Conservation (phyloP, 2,888 invertebrate genomes). For the Oligia latruncula region DNA sequence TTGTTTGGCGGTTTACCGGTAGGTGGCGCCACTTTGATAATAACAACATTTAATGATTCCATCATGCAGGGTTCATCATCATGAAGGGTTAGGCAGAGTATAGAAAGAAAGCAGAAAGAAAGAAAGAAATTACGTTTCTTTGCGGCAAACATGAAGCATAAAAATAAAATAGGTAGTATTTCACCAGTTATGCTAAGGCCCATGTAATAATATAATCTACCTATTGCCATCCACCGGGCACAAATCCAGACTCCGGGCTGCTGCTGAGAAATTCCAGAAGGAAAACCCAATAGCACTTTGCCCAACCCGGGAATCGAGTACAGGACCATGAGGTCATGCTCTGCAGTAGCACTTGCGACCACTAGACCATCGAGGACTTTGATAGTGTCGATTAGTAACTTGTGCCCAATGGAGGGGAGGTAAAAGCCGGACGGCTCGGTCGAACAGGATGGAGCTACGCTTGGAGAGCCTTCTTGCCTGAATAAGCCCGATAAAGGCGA, state of each 20-base stretch:
- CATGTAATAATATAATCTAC: neutral
- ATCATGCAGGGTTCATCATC: neutral
- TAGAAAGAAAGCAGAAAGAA: no score
- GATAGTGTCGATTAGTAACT: neutral
- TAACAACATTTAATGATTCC: neutral
- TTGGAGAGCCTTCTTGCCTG: neutral
- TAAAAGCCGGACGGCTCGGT: neutral
- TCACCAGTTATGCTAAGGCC: neutral
- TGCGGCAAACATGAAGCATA: no score
- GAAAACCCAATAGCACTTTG: neutral
- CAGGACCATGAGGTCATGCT: no score
- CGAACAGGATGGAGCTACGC: neutral
- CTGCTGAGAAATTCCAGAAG: neutral
- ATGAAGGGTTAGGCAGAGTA: neutral
- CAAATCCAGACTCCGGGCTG: neutral
- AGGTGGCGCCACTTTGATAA: slow-evolving; percentile 19
- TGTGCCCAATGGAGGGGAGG: neutral
- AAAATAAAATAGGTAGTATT: no score
- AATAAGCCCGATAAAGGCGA: no score
- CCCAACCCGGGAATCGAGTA: no score
- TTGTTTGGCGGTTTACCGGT: neutral
- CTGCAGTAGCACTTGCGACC: neutral
- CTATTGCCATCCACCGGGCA: neutral
- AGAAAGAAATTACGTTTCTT: no score
- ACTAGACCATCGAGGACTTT: neutral